Evolutionary conservation across 2,113 vertebrate species (phyloP).

Genomic region (Helogale parvula): DNA sequence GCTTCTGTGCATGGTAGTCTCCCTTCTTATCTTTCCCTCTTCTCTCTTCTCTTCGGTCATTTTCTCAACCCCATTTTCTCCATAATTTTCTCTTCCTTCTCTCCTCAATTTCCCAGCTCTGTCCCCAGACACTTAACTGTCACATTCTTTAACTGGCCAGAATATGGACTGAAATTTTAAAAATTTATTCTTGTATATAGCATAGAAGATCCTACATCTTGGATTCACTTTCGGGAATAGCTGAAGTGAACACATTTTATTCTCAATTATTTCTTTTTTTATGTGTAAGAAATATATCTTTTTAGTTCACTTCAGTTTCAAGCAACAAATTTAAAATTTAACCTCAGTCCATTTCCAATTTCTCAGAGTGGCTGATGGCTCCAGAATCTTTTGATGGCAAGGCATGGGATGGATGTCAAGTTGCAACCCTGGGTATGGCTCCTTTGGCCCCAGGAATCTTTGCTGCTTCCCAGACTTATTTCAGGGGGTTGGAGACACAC

Average conservation of each 20-base stretch:
- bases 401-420: neutral
- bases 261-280: neutral
- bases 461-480: neutral
- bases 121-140: neutral
- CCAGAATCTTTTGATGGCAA: neutral
- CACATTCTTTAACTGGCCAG: neutral
- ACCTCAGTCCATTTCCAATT: neutral
- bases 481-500: neutral
- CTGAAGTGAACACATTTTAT: neutral
- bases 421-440: too few relatives aligned
- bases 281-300: neutral
- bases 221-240: constrained; percentile 53
- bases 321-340: neutral
- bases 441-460: neutral
- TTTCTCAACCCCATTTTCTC: neutral
- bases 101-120: neutral
- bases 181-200: neutral
- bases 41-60: neutral
- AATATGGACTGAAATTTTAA: neutral
- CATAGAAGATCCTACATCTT: neutral
- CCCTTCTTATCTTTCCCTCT: neutral
- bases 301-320: neutral
- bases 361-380: neutral
- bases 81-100: too few relatives aligned
- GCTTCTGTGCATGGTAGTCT: neutral